Base-by-base conservation (phyloP, 2,113 vertebrate species). In the Clarias gariepinus region DNA sequence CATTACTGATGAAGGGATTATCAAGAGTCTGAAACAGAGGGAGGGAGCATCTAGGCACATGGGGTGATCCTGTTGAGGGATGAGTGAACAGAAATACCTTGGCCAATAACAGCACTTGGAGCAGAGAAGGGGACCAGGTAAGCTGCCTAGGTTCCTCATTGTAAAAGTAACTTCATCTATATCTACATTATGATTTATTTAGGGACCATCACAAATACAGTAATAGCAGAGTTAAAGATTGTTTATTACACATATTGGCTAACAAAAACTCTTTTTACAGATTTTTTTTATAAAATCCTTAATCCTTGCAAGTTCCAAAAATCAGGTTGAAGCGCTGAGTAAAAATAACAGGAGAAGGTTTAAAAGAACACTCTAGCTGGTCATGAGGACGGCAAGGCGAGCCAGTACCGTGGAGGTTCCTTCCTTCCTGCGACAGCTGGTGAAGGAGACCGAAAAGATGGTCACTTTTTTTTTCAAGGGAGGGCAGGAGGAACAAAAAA, bases 401-500 rank as follows among this genome's bases (percentile, higher is more conserved):
- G 93, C 93, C 11, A 95, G 94, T 87, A 92, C 92, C 0, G 93
- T 93, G 87, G 95, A 95, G 90, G 94, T 96, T 86, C 94, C 95
- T 60, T 94, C 94, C 23, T 95, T 96, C 81, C 92, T 96, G 81
- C 86, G 94, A 0, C 94, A 95, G 83, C 90, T 95, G 86, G 94
- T 91, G 58, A 94, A 91, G 86, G 94, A 96, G 90, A 96, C 94
- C 0, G 95, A 95, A 88, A 94, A 91, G 88, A 93, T 95, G 95
- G 91, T 96, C 25, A 94, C 94, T 21, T 94, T 94, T 83, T 94
- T 96, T 89, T 95, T 96, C 87, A 95, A 94, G 87, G 94, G 93
- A 25, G 93, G 91, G 0, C n/a, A 88, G 73, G 91, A 88, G 74
- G 93, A 94, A 21, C 71, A 1, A 89, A 53, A 23, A 18, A 8